These are phyloP conservation scores for Halcyon chelicuti DNA, from an alignment of 2,797 vertebrate genomes.

Conservation along the genomic window DNA sequence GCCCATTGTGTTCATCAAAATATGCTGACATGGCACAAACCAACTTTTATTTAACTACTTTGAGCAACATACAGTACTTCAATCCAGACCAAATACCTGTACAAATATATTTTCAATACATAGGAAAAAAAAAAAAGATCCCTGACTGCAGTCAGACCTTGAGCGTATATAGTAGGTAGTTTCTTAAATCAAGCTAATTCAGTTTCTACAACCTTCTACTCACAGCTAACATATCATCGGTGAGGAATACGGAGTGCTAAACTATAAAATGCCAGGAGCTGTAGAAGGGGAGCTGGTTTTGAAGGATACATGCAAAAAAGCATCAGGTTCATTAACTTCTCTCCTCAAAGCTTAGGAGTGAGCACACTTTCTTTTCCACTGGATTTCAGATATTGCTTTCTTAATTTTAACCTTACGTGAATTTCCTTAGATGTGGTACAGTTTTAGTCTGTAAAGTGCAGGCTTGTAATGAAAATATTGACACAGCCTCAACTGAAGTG, in stretches of 20 bases:
- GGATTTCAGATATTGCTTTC: conserved; percentile 28
- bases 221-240: conserved; percentile 49
- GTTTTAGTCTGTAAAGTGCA: not conserved
- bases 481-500: conserved; percentile 5
- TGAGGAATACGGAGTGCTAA: not conserved
- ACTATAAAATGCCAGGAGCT: conserved; percentile 34
- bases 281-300: conserved; percentile 7
- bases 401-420: not conserved
- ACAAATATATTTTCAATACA: not conserved
- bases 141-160: not conserved
- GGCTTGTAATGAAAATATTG: conserved; percentile 66
- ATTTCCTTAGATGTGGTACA: conserved; percentile 23
- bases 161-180: not conserved
- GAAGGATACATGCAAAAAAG: not conserved
- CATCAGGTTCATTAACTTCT: conserved; percentile 24
- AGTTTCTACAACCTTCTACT: conserved; percentile 33
- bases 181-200: conserved; percentile 53
- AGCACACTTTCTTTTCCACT: not conserved
- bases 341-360: conserved; percentile 4
- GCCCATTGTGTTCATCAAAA: not conserved
- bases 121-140: not conserved
- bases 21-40: not conserved
- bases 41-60: not conserved
- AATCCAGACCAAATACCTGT: not conserved
- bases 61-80: not conserved